Percentiles rank a stretch among this genome's conserved stretches.
Conservation (phyloP, 1,140 invertebrate genomes). For the Asbolus verrucosus region DNA sequence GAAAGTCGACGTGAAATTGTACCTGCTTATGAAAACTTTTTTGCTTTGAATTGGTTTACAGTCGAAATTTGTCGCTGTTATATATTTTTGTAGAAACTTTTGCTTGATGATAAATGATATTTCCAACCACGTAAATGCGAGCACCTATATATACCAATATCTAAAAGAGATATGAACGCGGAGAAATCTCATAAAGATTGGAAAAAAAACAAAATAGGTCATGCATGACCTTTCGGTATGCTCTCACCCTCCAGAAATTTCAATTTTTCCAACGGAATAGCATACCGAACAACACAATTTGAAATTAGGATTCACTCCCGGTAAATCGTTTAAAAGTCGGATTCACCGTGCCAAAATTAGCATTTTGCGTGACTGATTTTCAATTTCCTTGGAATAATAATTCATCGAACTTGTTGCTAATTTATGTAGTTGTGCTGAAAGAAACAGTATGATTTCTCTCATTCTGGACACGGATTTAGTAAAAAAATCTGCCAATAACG, state of each 20-base stretch:
- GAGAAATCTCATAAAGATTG: conserved; percentile 17
- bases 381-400: not conserved
- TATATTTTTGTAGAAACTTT: too few relatives aligned
- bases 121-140: conserved; percentile 1
- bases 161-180: conserved; percentile 14
- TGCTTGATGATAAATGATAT: too few relatives aligned
- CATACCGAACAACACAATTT: not conserved
- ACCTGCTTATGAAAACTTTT: too few relatives aligned
- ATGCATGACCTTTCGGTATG: conserved; percentile 25
- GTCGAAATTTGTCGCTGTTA: too few relatives aligned
- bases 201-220: conserved; percentile 28
- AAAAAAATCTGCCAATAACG: conserved; percentile 24
- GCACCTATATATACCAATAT: not conserved
- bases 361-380: conserved; percentile 18
- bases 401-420: conserved; percentile 14
- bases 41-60: too few relatives aligned
- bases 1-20: too few relatives aligned
- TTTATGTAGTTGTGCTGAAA: not conserved
- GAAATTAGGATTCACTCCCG: not conserved
- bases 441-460: not conserved
- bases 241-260: conserved; percentile 6
- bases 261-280: not conserved
- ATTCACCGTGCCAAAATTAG: conserved; percentile 10
- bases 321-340: not conserved
- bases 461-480: conserved; percentile 2